Evolutionary conservation across 2,113 vertebrate genomes (phyloP).

Genomic region (Cryptotis parvus): DNA sequence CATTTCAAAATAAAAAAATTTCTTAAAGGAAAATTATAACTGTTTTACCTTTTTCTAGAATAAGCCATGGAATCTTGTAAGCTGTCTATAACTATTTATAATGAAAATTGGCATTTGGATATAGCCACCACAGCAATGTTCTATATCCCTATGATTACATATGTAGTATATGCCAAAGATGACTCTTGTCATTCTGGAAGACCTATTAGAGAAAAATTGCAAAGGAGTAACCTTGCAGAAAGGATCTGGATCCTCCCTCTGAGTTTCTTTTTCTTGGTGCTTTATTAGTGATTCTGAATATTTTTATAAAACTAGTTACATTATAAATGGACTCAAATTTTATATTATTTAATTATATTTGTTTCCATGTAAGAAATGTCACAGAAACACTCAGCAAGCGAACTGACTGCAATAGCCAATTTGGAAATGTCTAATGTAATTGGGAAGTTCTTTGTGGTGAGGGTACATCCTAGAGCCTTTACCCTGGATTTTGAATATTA

Average conservation of each 20-base stretch:
- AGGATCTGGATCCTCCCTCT: slow-evolving; percentile 72
- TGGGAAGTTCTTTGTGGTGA: slow-evolving; percentile 62
- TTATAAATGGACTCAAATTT: slow-evolving; percentile 72
- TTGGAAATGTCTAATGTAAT: slow-evolving; percentile 45
- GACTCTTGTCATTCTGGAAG: slow-evolving; percentile 59
- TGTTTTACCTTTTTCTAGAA: slow-evolving; percentile 80
- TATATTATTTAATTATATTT: slow-evolving; percentile 64
- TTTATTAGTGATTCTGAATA: slow-evolving; percentile 83
- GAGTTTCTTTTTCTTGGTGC: slow-evolving; percentile 82
- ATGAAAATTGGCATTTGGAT: slow-evolving; percentile 77
- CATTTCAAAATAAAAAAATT: slow-evolving; percentile 75
- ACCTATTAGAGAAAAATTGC: slow-evolving; percentile 59
- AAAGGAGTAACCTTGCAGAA: slow-evolving; percentile 67
- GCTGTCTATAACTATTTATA: slow-evolving; percentile 76
- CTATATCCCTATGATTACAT: slow-evolving; percentile 53
- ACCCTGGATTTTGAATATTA: slow-evolving; percentile 78
- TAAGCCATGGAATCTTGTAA: slow-evolving; percentile 83
- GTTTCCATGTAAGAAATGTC: slow-evolving; percentile 69
- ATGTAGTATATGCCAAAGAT: slow-evolving; percentile 62
- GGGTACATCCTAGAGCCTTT: slow-evolving; percentile 82
- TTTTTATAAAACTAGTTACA: slow-evolving; percentile 83
- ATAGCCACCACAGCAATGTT: slow-evolving; percentile 65
- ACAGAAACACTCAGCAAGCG: slow-evolving; percentile 57
- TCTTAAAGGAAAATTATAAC: slow-evolving; percentile 84
- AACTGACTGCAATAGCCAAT: slow-evolving; percentile 58